Evolutionary conservation across 2,113 vertebrate genomes (phyloP).

Genomic region (Platycercus adscitus): DNA sequence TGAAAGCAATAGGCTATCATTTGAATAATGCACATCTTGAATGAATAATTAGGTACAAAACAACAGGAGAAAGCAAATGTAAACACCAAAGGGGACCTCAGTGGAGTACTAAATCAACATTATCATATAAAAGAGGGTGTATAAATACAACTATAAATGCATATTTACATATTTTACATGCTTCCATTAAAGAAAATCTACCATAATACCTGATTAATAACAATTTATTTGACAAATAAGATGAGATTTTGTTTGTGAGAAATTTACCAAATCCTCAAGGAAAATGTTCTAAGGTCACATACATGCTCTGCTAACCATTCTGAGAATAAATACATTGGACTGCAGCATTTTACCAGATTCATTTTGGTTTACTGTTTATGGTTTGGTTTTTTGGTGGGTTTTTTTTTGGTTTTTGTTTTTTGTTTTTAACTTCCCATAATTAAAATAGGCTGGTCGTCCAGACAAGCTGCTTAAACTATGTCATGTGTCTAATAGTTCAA

Average conservation of each 20-base stretch:
- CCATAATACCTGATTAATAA: not conserved
- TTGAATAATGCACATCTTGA: conserved; percentile 23
- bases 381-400: not conserved
- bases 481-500: not conserved
- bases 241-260: not conserved
- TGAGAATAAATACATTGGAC: not conserved
- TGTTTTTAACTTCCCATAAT: not conserved
- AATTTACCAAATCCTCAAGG: not conserved
- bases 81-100: not conserved
- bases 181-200: not conserved
- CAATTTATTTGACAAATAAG: not conserved
- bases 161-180: not conserved
- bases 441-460: not conserved
- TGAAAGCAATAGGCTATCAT: conserved; percentile 9
- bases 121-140: not conserved
- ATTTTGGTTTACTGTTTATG: not conserved
- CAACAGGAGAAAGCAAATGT: conserved; percentile 7
- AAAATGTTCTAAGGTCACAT: not conserved
- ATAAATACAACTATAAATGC: not conserved
- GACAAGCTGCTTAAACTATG: not conserved
- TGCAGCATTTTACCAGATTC: not conserved
- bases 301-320: not conserved
- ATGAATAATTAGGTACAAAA: conserved; percentile 21
- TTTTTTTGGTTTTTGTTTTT: not conserved
- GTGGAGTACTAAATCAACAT: not conserved